A percentile compares a stretch with the other conserved stretches of the same genome.
phyloP scores from a whole-genome alignment of 2,113 vertebrate genomes.

The Rafetus swinhoei region DNA sequence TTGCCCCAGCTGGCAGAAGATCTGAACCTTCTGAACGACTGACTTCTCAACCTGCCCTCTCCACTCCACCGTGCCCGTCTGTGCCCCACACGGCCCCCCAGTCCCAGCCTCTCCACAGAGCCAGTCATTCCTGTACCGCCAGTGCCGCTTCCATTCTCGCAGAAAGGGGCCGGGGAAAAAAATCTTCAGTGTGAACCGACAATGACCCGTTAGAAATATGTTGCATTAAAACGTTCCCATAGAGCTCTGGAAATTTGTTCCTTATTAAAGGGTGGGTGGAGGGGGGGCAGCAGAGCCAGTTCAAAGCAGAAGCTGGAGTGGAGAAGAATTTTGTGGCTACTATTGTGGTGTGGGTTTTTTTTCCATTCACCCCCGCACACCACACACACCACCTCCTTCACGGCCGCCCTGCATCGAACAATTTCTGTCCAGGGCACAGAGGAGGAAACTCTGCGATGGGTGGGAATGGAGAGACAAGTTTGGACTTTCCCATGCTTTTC shows the following conservation, averaged over 20 bases:
- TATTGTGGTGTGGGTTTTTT: conserved; percentile 50
- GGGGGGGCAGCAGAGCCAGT: not conserved
- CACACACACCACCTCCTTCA: conserved; percentile 1
- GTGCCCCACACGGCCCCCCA: not conserved
- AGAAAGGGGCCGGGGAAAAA: not conserved
- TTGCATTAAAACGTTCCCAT: conserved; percentile 66
- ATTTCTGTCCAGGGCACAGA: conserved; percentile 4
- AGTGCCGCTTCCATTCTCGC: not conserved
- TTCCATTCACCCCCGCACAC: conserved; percentile 17
- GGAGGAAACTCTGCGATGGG: conserved; percentile 67
- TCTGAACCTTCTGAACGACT: not conserved
- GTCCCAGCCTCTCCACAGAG: not conserved
- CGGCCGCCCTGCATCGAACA: not conserved
- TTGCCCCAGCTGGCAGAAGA: not conserved
- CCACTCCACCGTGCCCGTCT: rapidly evolving
- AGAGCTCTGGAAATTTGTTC: conserved; percentile 64
- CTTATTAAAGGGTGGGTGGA: conserved; percentile 21
- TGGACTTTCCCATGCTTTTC: conserved; percentile 69
- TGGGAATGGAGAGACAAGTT: conserved; percentile 56
- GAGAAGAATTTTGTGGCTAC: conserved; percentile 52
- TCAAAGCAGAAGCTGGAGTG: conserved; percentile 51
- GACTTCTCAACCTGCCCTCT: too few species aligned
- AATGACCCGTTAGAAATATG: conserved; percentile 59
- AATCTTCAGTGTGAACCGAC: conserved; percentile 38
- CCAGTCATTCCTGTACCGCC: rapidly evolving